These are phyloP conservation scores for Conus ventricosus DNA, from an alignment of 1,140 invertebrate species.

Conservation along the genomic window DNA sequence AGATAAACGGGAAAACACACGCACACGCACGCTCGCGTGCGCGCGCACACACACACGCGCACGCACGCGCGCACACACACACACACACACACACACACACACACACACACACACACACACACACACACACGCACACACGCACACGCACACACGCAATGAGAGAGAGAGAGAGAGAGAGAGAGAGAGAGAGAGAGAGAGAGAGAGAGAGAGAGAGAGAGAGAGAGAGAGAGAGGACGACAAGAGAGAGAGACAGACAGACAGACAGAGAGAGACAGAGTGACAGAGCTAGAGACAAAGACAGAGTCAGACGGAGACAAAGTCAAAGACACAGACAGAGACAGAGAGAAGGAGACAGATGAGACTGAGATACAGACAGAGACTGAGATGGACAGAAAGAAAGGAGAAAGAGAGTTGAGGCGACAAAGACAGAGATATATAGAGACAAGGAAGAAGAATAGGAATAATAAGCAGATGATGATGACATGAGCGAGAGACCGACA, in stretches of 20 bases:
- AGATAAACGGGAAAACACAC: too few species aligned
- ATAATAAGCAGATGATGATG: not conserved
- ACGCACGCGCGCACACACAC: not conserved
- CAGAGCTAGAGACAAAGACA: too few species aligned
- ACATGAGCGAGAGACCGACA: not conserved
- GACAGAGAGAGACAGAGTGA: too few species aligned
- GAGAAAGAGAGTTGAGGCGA: not conserved
- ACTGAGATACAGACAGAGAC: not conserved
- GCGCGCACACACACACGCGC: too few species aligned
- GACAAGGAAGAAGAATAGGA: too few species aligned
- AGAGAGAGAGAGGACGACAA: too few species aligned
- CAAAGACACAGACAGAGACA: not conserved
- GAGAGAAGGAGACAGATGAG: not conserved
- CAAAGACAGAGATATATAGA: not conserved
- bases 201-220: too few species aligned
- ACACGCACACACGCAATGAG: slow-evolving; percentile 17
- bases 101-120: not conserved
- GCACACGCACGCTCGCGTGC: too few species aligned
- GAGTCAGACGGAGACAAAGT: too few species aligned
- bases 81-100: slow-evolving; percentile 9
- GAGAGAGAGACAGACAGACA: too few species aligned
- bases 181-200: too few species aligned
- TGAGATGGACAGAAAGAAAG: not conserved
- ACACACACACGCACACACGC: not conserved
- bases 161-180: too few species aligned